These are phyloP conservation scores for Hypsibius dujardini DNA, from an alignment of 1,140 invertebrate species.

Conservation along the genomic window DNA sequence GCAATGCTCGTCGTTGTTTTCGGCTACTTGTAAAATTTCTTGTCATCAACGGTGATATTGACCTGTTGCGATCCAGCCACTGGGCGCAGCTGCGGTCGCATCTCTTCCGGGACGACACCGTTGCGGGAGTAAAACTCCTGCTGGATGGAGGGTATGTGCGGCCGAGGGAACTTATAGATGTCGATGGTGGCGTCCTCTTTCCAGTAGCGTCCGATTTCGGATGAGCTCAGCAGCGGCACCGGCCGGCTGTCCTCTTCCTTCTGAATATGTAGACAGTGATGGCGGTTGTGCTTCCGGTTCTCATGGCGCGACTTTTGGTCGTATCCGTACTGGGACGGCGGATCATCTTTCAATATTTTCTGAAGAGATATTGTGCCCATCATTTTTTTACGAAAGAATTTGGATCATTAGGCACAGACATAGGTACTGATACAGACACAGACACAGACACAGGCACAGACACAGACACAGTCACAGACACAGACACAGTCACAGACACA, in stretches of 20 bases:
- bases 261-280: background rate
- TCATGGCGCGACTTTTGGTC: slow-evolving; percentile 7
- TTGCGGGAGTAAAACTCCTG: slow-evolving; percentile 10
- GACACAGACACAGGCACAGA: too few relatives aligned
- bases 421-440: too few relatives aligned
- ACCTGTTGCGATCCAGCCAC: too few relatives aligned
- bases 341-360: background rate
- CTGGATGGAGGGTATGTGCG: slow-evolving; percentile 8
- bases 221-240: slow-evolving; percentile 3
- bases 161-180: background rate
- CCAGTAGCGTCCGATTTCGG: background rate
- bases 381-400: background rate
- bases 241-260: background rate
- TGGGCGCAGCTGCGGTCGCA: too few relatives aligned
- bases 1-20: too few relatives aligned
- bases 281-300: background rate
- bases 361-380: background rate
- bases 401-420: too few relatives aligned
- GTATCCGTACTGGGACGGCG: background rate
- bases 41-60: too few relatives aligned
- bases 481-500: too few relatives aligned
- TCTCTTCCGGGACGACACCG: background rate
- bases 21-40: too few relatives aligned
- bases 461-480: too few relatives aligned
- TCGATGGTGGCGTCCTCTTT: slow-evolving; percentile 13